phyloP scores from a whole-genome alignment of 2,888 invertebrate species.

The Dyspetes luteomarginatus region DNA sequence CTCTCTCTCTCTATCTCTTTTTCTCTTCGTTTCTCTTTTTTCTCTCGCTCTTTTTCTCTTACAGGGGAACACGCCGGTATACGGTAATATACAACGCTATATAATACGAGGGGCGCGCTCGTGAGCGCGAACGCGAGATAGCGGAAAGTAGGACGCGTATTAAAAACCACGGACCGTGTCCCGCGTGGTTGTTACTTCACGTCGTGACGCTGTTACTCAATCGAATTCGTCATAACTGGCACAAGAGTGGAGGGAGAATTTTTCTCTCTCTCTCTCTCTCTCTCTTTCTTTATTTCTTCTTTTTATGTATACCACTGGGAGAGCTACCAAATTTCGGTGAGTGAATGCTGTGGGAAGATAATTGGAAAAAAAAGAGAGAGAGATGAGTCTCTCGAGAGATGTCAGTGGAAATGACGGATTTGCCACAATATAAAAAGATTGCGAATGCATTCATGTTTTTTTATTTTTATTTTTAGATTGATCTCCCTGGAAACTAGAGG shows the following conservation, averaged over 20 bases:
- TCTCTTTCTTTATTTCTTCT: background rate
- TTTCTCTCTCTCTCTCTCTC: slow-evolving; percentile 14
- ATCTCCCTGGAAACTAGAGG: background rate
- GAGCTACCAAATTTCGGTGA: slow-evolving; percentile 31
- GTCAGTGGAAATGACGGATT: background rate
- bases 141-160: slow-evolving; percentile 83
- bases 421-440: background rate
- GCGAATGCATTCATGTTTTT: background rate
- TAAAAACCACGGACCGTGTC: slow-evolving; percentile 83
- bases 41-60: slow-evolving; percentile 33
- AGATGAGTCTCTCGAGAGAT: background rate
- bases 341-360: slow-evolving; percentile 3
- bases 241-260: slow-evolving; percentile 64
- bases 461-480: background rate
- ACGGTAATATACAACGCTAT: slow-evolving; percentile 19
- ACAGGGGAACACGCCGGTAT: slow-evolving; percentile 23
- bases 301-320: background rate
- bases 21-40: slow-evolving; percentile 36
- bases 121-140: slow-evolving; percentile 73
- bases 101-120: slow-evolving; percentile 46
- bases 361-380: slow-evolving; percentile 10
- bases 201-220: slow-evolving; percentile 78
- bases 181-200: slow-evolving; percentile 75
- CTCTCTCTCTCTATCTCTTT: slow-evolving; percentile 41
- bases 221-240: slow-evolving; percentile 82